Evolutionary conservation across 2,888 invertebrate genomes (phyloP), one percentile per base, ranked within the genome.

Genomic region (Bombyx huttoni): DNA sequence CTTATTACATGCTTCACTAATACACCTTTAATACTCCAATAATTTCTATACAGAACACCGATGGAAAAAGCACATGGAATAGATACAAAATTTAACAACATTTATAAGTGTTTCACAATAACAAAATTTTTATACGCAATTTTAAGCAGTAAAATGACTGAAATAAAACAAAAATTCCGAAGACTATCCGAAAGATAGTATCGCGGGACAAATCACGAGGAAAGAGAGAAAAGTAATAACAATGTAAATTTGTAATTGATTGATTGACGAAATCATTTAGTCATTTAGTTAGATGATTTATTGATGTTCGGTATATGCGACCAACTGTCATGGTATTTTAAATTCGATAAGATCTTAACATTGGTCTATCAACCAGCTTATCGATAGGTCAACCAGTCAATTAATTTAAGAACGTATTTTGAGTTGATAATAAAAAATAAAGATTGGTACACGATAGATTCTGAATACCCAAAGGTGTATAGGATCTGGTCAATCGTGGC

Each of bases 381-480:
- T 24, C 24, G 24, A 24, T 24, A 24, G 24, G 24, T 24, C 24
- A 24, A 24, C 24, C 24, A 24, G 24, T 24, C 24, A 24, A 24
- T 24, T 24, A 2, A 2, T 24, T 24, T 5, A 24, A 24, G 24
- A 24, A 24, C 24, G 24, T 2, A 24, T 24, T 24, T 24, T 24
- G 24, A 24, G 5, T 24, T 24, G 3, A 7, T 8, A 40, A 7
- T 40, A 40, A 10, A 35, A 40, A 40, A 40, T 40, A 8, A 61
- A 64, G 54, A 57, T 54, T 59, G 52, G 55, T 54, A 55, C 47
- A 61, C 54, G 58, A 56, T 52, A 59, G 51, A 61, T 57, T 59
- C 49, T 53, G 61, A 54, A 65, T 78, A 83, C 86, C 87, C 86
- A 87, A 86, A 86, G 86, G 87, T 87, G 86, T 87, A 82, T 70